Base-by-base conservation (phyloP, 2,113 vertebrate genomes). In the Pituophis catenifer region DNA sequence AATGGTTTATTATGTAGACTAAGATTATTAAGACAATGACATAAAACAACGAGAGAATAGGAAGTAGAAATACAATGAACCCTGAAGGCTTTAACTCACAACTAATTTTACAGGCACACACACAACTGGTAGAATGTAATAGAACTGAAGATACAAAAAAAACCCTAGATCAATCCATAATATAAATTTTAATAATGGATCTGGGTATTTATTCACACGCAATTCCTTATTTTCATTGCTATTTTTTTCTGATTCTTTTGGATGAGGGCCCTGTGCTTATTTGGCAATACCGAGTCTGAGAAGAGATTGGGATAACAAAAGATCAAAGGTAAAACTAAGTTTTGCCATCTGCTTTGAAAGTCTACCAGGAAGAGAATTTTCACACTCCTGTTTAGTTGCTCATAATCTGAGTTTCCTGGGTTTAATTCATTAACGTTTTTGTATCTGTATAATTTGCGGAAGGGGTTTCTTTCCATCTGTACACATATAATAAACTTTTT, bases 401-500 rank as follows among this genome's bases (percentile, higher is more conserved):
- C 70, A 81, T 8, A 81, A 81, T 81, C 70, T 81, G 70, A 19
- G 70, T 81, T 81, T 81, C 70, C 70, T 81, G 33, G 8, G 33
- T 17, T 81, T 9, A 38, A 44, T 21, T 81, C 3, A 81, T 44
- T 81, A 81, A 19, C 33, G 3, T 81, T 81, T 81, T 81, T 4
- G 33, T 21, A 81, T 81, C 75, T 81, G 33, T 38, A 44, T 17
- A 44, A 38, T 81, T 81, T 81, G 33, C 3, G 2, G 75, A 81
- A 44, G 75, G 33, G 33, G 1, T 44, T 81, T 81, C 17, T 81
- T 44, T 44, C 75, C 33, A 81, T 81, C 75, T 44, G 33, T 44
- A 8, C 3, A 44, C 33, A 81, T 21, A 81, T 33, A 81, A 21
- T 81, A 81, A 94, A 95, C 96, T 94, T 96, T 97, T 94, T 91